Evolutionary conservation across 2,888 invertebrate species (phyloP).

Genomic region (Drosophila anceps): DNA sequence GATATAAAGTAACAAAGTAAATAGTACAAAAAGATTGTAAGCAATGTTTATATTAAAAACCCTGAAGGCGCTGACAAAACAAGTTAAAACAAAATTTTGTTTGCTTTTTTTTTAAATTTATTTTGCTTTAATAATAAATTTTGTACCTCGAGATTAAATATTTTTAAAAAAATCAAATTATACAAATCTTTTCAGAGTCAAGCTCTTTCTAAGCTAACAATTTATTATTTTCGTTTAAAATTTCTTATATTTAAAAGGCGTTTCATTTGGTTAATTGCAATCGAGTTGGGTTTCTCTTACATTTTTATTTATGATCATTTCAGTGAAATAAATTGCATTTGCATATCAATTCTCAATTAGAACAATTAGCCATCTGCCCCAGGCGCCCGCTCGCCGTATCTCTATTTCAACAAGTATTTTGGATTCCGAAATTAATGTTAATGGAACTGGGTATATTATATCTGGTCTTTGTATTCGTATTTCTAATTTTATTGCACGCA

Average conservation of each 20-base stretch:
- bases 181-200: too few species aligned
- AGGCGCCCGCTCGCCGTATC: neutral
- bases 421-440: neutral
- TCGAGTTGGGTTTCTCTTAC: too few species aligned
- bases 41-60: too few species aligned
- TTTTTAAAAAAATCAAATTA: too few species aligned
- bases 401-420: neutral
- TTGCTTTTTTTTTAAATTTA: too few species aligned
- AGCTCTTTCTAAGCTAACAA: too few species aligned
- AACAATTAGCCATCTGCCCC: neutral
- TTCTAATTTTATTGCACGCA: neutral
- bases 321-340: neutral
- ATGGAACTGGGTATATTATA: constrained; percentile 3
- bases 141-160: too few species aligned
- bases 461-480: neutral
- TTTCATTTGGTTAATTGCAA: neutral
- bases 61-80: too few species aligned
- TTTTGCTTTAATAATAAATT: too few species aligned
- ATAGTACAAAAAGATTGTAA: neutral
- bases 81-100: too few species aligned
- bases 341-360: neutral
- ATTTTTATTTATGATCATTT: neutral
- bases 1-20: neutral
- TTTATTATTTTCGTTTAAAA: too few species aligned
- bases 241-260: neutral